Evolutionary conservation across 2,113 vertebrate species (phyloP), one percentile per base, ranked within the genome.

Genomic region (Chaetura pelagica): DNA sequence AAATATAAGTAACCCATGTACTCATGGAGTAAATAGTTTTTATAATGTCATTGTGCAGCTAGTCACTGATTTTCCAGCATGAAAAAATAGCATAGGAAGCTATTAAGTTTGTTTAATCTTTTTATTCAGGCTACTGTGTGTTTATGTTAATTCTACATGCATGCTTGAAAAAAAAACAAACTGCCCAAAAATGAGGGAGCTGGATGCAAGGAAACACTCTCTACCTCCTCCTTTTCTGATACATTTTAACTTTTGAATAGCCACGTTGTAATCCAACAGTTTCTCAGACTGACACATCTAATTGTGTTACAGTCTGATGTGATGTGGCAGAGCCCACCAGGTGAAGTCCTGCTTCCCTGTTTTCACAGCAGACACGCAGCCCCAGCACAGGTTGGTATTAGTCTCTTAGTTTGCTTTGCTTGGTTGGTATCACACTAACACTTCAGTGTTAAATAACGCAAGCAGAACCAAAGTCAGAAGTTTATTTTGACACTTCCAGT

Each of bases 221-320:
- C 20, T 90, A 19, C 16, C 10, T 21, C 49, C 12, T 40, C 26
- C 61, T 69, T 80, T 84, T 40, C 54, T 80, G 90, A 48, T 18
- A 83, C 16, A n/a, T 49, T 77, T 57, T 84, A 71, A 30, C 32
- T 85, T 96, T 64, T 90, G 67, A 84, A 71, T 0, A 3, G 23
- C 55, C 18, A 6, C 10, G 4, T 21, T 30, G 34, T 52, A 86
- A 44, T 19, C 26, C 63, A 62, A 42, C 14, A 83, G 29, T 54
- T 96, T 83, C 69, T 77, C 74, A 80, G 66, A 71, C 57, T 91
- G 92, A 86, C 75, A 91, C 34, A 77, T 91, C 78, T 63, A 35
- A 24, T 82, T 75, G 62, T 68, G 72, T 40, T 59, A n/a, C 48
- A 54, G 38, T 38, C 32, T 88, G 75, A 93, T 80, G 38, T 49